A percentile compares a stretch with the other conserved stretches of the same genome.
Evolutionary conservation across 2,113 vertebrate genomes (phyloP).

Genomic region (Nycticorax nycticorax): DNA sequence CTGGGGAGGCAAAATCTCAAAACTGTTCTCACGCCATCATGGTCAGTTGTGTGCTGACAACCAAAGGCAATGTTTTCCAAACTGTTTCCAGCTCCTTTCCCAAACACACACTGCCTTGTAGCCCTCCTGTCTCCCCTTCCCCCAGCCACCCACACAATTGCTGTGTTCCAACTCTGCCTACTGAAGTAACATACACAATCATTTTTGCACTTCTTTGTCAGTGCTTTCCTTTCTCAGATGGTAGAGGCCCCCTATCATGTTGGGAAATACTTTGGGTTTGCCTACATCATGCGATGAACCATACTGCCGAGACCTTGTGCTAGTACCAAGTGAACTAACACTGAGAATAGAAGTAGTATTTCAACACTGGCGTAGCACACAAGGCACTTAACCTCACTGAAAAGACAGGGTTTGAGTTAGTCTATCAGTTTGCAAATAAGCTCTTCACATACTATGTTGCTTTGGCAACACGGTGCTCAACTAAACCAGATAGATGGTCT

Average conservation of each 20-base stretch:
- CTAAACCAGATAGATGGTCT: not conserved
- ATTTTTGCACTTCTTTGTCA: not conserved
- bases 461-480: not conserved
- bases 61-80: not conserved
- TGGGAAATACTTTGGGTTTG: not conserved
- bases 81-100: not conserved
- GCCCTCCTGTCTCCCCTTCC: not conserved
- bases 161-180: not conserved
- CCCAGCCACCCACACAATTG: not conserved
- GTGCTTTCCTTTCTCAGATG: not conserved
- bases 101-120: not conserved
- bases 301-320: not conserved
- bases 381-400: not conserved
- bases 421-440: not conserved
- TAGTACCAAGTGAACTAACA: rapidly evolving
- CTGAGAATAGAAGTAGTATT: not conserved
- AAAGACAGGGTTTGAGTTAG: not conserved
- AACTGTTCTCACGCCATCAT: not conserved
- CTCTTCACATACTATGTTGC: not conserved
- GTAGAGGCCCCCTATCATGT: not conserved
- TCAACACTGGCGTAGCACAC: not conserved
- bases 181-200: not conserved
- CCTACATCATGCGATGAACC: rapidly evolving
- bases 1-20: not conserved
- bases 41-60: not conserved